phyloP scores from a whole-genome alignment of 2,113 vertebrate genomes.

The Cephalopterus ornatus region DNA sequence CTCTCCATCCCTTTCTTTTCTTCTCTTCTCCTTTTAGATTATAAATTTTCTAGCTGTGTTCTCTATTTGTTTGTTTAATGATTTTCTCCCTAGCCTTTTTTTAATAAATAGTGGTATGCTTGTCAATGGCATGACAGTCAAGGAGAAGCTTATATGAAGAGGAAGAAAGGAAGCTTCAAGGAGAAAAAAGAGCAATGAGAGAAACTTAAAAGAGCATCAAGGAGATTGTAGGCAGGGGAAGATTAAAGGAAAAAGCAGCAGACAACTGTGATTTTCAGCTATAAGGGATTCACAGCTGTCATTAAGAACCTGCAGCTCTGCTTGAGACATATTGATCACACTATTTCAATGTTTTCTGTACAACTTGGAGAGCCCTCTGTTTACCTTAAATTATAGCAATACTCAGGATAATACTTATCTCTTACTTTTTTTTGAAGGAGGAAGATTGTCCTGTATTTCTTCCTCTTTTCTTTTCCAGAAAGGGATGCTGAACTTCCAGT shows the following conservation, averaged over 20 bases:
- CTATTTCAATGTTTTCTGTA: background rate
- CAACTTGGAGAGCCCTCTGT: background rate
- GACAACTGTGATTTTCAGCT: slow-evolving; percentile 16
- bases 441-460: background rate
- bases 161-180: slow-evolving; percentile 5
- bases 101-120: background rate
- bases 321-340: slow-evolving; percentile 15
- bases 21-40: background rate
- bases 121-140: background rate
- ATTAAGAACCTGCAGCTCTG: slow-evolving; percentile 7
- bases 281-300: slow-evolving; percentile 32
- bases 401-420: background rate
- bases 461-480: background rate
- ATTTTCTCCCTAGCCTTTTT: background rate
- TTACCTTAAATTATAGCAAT: background rate
- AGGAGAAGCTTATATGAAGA: background rate
- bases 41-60: background rate
- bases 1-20: background rate
- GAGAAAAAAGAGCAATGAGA: background rate
- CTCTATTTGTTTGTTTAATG: background rate
- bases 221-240: background rate
- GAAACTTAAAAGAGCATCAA: background rate
- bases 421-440: background rate
- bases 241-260: slow-evolving; percentile 34
- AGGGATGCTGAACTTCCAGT: background rate